Conservation (phyloP, 2,797 vertebrate species). For the Microcaecilia unicolor region DNA sequence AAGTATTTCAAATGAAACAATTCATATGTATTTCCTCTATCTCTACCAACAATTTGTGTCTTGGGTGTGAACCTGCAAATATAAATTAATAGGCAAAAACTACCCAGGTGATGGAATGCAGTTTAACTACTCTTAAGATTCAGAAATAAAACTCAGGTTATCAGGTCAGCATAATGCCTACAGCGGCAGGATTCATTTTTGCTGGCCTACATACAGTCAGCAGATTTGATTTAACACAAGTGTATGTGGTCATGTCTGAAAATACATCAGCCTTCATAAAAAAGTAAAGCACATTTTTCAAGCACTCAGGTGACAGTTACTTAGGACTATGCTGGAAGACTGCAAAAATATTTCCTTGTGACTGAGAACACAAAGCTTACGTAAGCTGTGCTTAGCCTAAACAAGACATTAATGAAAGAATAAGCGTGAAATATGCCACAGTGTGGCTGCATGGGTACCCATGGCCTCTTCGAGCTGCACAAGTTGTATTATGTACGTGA, state of each 20-base stretch:
- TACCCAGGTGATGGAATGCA: conserved; percentile 11
- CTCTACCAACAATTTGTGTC: conserved; percentile 11
- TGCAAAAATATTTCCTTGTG: no score
- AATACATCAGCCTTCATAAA: conserved; percentile 7
- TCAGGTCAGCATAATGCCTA: conserved; percentile 16
- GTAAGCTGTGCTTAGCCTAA: no score
- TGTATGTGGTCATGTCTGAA: conserved; percentile 4
- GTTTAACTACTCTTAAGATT: conserved; percentile 21
- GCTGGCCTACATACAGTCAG: conserved; percentile 12
- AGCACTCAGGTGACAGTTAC: not conserved
- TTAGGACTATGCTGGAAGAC: conserved; percentile 10
- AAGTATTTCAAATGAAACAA: not conserved
- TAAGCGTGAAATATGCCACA: no score
- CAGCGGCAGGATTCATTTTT: conserved; percentile 15
- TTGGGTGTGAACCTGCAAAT: conserved; percentile 12
- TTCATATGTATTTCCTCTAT: conserved; percentile 2
- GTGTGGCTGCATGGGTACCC: no score
- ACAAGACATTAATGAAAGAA: no score
- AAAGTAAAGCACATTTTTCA: conserved; percentile 2
- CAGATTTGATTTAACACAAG: conserved; percentile 15
- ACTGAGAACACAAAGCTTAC: no score
- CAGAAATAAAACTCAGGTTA: conserved; percentile 30
- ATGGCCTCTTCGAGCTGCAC: no score
- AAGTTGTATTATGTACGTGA: no score
- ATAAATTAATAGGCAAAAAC: not conserved